Percentiles rank a stretch among this genome's conserved stretches.
Evolutionary conservation across 2,113 vertebrate species (phyloP).

Genomic region (Hymenochirus boettgeri): DNA sequence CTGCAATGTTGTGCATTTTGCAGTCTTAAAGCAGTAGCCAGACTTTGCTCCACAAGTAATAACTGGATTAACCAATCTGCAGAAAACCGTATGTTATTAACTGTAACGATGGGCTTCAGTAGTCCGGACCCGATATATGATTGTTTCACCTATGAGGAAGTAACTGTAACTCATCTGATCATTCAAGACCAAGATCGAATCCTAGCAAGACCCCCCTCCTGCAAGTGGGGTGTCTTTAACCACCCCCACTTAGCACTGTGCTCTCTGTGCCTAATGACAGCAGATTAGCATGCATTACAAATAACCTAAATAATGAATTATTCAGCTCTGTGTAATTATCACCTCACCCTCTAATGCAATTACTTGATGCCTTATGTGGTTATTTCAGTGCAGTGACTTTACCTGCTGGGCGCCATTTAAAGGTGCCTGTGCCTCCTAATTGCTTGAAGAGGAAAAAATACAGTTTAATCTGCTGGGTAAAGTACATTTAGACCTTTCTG

Average conservation of each 20-base stretch:
- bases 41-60: too few relatives aligned
- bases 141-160: background rate
- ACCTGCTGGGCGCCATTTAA: conserved; percentile 45
- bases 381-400: conserved; percentile 53
- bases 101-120: background rate
- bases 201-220: background rate
- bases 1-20: too few relatives aligned
- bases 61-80: too few relatives aligned
- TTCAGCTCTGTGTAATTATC: conserved; percentile 54
- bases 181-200: background rate
- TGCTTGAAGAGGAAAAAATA: conserved; percentile 23
- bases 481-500: background rate
- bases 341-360: conserved; percentile 50
- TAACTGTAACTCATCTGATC: background rate
- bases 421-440: conserved; percentile 34
- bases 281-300: conserved; percentile 54
- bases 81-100: background rate
- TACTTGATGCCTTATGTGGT: conserved; percentile 50
- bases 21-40: too few relatives aligned
- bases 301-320: conserved; percentile 60
- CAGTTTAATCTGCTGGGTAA: conserved; percentile 5
- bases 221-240: conserved; percentile 15
- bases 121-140: background rate
- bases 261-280: conserved; percentile 47
- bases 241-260: background rate